A percentile compares a stretch with the other conserved stretches of the same genome.
These are phyloP conservation scores for Acanthococcus lagerstroemiae DNA, from an alignment of 2,888 invertebrate genomes.

Conservation along the genomic window DNA sequence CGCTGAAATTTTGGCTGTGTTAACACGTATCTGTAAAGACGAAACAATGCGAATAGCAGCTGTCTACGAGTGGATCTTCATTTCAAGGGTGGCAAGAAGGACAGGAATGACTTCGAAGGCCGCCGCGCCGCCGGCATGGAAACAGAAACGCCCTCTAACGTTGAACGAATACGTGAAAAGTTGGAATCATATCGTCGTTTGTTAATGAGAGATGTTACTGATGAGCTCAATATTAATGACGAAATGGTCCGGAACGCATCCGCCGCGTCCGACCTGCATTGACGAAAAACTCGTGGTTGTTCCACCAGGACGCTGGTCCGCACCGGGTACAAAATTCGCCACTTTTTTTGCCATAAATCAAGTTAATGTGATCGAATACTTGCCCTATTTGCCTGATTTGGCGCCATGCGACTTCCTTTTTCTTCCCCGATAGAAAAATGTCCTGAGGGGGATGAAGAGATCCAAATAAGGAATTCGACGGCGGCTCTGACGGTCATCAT, in stretches of 20 bases:
- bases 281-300: no score
- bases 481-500: no score
- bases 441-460: no score
- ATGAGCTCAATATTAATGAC: background rate
- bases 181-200: background rate
- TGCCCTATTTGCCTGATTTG: background rate
- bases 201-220: background rate
- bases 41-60: background rate
- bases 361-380: background rate
- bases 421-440: no score
- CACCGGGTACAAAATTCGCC: background rate
- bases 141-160: background rate
- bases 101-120: background rate
- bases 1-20: background rate
- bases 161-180: background rate
- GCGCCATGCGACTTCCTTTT: no score
- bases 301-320: background rate
- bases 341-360: background rate
- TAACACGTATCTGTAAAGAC: background rate
- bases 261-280: no score
- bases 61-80: background rate
- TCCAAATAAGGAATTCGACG: no score
- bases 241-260: background rate
- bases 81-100: background rate
- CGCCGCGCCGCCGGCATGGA: background rate